Percentiles rank a stretch among this genome's conserved stretches.
These are phyloP conservation scores for Ostrea denselamellosa DNA, from an alignment of 1,140 invertebrate genomes.

Conservation along the genomic window DNA sequence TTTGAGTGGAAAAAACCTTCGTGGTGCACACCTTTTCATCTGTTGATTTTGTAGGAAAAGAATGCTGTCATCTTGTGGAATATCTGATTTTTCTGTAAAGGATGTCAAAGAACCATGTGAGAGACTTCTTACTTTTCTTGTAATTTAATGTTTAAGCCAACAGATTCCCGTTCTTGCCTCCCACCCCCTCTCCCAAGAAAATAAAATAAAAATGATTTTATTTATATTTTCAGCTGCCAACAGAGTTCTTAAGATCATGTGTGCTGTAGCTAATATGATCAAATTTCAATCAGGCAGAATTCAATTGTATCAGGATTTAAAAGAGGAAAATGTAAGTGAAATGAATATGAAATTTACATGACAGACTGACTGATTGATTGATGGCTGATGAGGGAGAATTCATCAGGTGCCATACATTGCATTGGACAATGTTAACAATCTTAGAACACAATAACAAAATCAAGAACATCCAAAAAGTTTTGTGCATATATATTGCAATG, in stretches of 20 bases:
- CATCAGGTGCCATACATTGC: too few species aligned
- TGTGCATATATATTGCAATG: too few species aligned
- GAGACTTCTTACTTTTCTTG: neutral
- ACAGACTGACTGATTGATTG: too few species aligned
- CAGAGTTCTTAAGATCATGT: conserved; percentile 52
- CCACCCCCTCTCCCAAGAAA: too few species aligned
- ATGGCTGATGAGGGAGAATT: too few species aligned
- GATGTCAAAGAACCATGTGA: conserved; percentile 52
- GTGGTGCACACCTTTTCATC: neutral
- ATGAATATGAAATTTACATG: neutral
- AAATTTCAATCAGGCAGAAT: conserved; percentile 52
- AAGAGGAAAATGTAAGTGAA: conserved; percentile 57
- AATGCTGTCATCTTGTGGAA: conserved; percentile 48
- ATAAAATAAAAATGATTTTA: neutral
- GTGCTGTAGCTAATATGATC: conserved; percentile 56
- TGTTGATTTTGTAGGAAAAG: conserved; percentile 44
- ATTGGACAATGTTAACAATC: too few species aligned
- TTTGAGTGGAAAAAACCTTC: neutral
- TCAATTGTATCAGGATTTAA: conserved; percentile 53
- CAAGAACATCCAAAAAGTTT: too few species aligned
- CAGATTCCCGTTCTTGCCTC: too few species aligned
- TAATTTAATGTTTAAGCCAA: too few species aligned
- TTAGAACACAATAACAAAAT: too few species aligned
- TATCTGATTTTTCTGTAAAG: conserved; percentile 49
- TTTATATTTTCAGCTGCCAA: conserved; percentile 45